Evolutionary conservation across 1,140 invertebrate genomes (phyloP), one percentile per base, ranked within the genome.

Genomic region (Arion vulgaris): DNA sequence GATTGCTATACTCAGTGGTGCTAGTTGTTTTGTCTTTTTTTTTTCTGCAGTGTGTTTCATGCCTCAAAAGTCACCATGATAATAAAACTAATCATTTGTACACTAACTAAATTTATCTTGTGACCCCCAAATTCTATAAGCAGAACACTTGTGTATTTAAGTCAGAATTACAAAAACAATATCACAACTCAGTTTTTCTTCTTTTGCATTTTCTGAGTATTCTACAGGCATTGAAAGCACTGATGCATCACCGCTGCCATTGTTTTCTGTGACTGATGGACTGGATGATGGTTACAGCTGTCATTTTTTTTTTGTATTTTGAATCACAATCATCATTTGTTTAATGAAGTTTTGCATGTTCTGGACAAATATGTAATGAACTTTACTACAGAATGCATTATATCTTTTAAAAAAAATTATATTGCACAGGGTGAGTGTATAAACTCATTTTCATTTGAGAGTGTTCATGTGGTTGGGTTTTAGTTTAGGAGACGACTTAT

Each of bases 201-300:
- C 32, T 75, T 75, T 51, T 75, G 45, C 41, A 75, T 75, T 75
- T 75, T 72, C 41, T 45, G 45, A 75, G 73, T 75, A 51, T 23
- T 75, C 26, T 75, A 51, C 73, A 75, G 73, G 73, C 26, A 51
- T 49, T 45, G 41, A 2, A 28, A 23, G 45, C 17, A 71, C 15
- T 75, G 73, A 45, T 49, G 73, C 28, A n/a, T 53, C 19, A 7
- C 41, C 71, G 39, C 36, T 11, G 1, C 71, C 23, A 45, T 23
- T 19, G 38, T 41, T 39, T 39, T 41, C 36, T 72, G 71, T 41
- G 68, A 36, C 68, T 32, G 19, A 41, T 72, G 38, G 26, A n/a
- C 71, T 72, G 71, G 71, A 41, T 41, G 4, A 23, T 57, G 53
- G 4, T 57, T 23, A 19, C 23, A 57, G 7, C 53, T 57, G 5